A percentile compares a stretch with the other conserved stretches of the same genome.
phyloP scores from a whole-genome alignment of 2,113 vertebrate genomes.

The Oxyruncus cristatus region DNA sequence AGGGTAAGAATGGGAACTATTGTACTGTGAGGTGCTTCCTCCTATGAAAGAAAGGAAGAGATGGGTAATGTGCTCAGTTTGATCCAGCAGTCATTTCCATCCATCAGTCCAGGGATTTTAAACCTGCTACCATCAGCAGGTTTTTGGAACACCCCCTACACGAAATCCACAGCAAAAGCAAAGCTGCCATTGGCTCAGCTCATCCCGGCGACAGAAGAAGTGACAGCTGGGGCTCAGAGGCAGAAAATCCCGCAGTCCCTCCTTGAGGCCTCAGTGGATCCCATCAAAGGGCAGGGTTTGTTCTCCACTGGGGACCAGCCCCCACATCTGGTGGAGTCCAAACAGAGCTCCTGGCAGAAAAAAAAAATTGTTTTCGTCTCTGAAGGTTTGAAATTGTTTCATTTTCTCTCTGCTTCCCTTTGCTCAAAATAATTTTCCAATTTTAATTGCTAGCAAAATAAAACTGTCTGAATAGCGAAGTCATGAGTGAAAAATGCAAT shows the following conservation, averaged over 20 bases:
- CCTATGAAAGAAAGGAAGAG: background rate
- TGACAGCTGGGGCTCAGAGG: constrained; percentile 21
- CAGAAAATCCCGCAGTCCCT: background rate
- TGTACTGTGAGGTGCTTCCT: background rate
- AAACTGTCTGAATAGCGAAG: background rate
- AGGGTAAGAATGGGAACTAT: background rate
- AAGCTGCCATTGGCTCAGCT: background rate
- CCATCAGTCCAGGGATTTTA: background rate
- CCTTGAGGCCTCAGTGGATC: background rate
- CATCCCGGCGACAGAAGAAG: background rate
- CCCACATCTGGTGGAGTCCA: background rate
- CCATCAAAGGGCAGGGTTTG: background rate
- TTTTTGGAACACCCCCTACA: background rate
- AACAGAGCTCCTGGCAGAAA: background rate
- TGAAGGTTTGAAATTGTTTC: background rate
- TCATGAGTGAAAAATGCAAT: background rate
- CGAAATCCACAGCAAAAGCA: background rate
- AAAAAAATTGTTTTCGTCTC: background rate
- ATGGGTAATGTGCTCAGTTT: background rate
- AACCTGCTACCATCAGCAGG: background rate
- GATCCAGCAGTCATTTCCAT: background rate
- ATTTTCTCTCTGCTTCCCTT: background rate
- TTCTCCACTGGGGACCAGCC: background rate
- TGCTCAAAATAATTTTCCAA: background rate
- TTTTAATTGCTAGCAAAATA: background rate